Conservation (phyloP, 1,140 invertebrate genomes). For the Drosophila guanche region DNA sequence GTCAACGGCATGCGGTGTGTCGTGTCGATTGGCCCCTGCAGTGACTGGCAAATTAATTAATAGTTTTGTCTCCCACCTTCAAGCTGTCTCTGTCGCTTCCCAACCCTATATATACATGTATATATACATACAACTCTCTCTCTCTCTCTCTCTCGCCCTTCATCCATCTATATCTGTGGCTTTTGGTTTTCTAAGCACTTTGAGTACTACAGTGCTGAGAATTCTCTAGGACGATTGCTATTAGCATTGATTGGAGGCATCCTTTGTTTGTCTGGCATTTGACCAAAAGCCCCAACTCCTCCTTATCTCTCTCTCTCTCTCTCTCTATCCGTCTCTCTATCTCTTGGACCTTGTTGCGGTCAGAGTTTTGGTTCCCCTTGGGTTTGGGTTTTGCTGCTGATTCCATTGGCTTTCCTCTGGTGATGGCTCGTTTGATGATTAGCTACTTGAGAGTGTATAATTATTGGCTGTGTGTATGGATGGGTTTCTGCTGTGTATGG, state of each 20-base stretch:
- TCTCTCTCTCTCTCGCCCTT: slow-evolving; percentile 1
- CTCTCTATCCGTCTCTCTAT: too few species aligned
- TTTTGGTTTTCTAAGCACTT: slow-evolving; percentile 74
- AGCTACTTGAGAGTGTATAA: slow-evolving; percentile 34
- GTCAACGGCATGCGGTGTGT: slow-evolving; percentile 66
- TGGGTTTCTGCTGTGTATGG: too few species aligned
- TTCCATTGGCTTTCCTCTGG: neutral
- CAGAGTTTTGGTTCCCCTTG: slow-evolving; percentile 7
- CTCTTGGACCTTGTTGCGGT: slow-evolving; percentile 60
- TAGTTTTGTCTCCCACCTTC: slow-evolving; percentile 51
- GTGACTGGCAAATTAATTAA: slow-evolving; percentile 77
- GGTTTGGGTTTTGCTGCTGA: slow-evolving; percentile 14
- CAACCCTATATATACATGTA: neutral
- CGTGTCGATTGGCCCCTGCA: slow-evolving; percentile 56
- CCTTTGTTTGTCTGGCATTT: slow-evolving; percentile 72
- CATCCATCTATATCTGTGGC: slow-evolving; percentile 33
- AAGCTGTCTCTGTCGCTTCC: neutral
- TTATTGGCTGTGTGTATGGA: slow-evolving; percentile 23
- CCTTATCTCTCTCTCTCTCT: too few species aligned
- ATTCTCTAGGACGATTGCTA: slow-evolving; percentile 60
- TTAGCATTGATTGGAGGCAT: slow-evolving; percentile 72
- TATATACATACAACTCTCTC: slow-evolving; percentile 22
- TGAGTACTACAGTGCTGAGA: slow-evolving; percentile 19
- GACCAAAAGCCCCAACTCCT: slow-evolving; percentile 37
- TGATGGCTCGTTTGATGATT: slow-evolving; percentile 28